A percentile compares a stretch with the other conserved stretches of the same genome.
Evolutionary conservation across 2,797 vertebrate species (phyloP).

Genomic region (Harpagifer antarcticus): DNA sequence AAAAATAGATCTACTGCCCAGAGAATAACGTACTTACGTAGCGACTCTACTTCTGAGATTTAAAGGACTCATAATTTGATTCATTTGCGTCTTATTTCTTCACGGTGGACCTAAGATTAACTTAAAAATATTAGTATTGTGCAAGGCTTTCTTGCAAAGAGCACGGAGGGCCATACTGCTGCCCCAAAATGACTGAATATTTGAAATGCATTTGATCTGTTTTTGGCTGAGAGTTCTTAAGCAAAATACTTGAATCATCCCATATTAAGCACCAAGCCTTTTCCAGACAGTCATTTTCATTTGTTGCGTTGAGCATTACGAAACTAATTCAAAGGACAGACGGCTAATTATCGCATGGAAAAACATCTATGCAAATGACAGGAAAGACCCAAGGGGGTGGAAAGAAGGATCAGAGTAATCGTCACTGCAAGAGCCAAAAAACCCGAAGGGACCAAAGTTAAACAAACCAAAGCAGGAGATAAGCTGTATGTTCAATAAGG

Average conservation of each 20-base stretch:
- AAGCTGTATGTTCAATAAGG: slow-evolving; percentile 59
- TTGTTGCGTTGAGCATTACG: slow-evolving; percentile 26
- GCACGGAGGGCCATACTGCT: background rate
- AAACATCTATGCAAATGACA: slow-evolving; percentile 55
- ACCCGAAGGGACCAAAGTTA: slow-evolving; percentile 36
- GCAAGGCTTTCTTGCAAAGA: slow-evolving; percentile 15
- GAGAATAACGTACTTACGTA: slow-evolving; percentile 36
- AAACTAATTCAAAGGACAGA: slow-evolving; percentile 50
- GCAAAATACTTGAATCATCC: slow-evolving; percentile 34
- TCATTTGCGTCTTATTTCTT: slow-evolving; percentile 36
- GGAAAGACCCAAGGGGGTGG: slow-evolving; percentile 29
- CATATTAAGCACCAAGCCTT: slow-evolving; percentile 27
- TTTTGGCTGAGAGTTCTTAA: slow-evolving; percentile 23
- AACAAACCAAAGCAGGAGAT: slow-evolving; percentile 39
- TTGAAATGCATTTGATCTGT: slow-evolving; percentile 31
- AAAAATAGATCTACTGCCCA: slow-evolving; percentile 20
- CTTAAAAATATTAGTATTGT: slow-evolving; percentile 45
- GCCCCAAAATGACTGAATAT: slow-evolving; percentile 28
- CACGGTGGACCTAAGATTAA: slow-evolving; percentile 46
- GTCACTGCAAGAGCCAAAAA: slow-evolving; percentile 18
- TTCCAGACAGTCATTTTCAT: slow-evolving; percentile 33
- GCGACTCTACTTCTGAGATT: slow-evolving; percentile 24
- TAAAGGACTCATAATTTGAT: slow-evolving; percentile 45
- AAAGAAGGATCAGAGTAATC: slow-evolving; percentile 38
- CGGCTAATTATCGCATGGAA: slow-evolving; percentile 51